These are phyloP conservation scores for Crepidodera aurea DNA, from an alignment of 2,888 invertebrate genomes.

Conservation along the genomic window DNA sequence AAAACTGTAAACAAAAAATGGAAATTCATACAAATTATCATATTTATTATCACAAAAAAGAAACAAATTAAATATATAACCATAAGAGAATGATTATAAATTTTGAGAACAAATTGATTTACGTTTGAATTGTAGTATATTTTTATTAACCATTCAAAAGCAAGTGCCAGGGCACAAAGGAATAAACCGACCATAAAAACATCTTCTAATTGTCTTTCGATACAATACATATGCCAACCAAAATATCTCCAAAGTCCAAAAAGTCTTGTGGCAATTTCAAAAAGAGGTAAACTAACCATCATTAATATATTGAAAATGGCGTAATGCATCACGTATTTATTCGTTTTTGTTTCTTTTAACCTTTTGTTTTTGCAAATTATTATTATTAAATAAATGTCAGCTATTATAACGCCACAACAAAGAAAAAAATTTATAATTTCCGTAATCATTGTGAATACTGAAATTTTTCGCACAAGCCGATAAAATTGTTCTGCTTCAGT, in stretches of 20 bases:
- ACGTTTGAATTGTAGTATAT: conserved; percentile 6
- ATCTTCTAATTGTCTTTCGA: not conserved
- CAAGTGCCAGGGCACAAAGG: not conserved
- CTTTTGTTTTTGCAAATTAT: not conserved
- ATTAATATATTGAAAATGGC: conserved; percentile 5
- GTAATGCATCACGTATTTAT: not conserved
- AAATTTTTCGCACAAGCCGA: not conserved
- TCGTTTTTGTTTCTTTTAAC: not conserved
- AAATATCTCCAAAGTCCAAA: not conserved
- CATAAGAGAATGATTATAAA: not conserved
- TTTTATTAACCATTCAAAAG: conserved; percentile 14
- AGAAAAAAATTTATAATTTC: no score
- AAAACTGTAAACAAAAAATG: no score
- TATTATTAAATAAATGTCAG: conserved; percentile 9
- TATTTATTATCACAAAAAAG: not conserved
- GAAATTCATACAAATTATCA: not conserved
- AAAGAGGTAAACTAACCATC: not conserved
- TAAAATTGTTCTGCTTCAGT: no score
- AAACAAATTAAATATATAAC: not conserved
- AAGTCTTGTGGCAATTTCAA: not conserved
- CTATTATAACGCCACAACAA: not conserved
- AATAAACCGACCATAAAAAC: not conserved
- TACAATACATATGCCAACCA: not conserved
- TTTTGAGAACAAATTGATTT: not conserved
- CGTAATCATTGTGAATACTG: no score